Evolutionary conservation across 2,797 vertebrate species (phyloP).

Genomic region (Spatula clypeata): DNA sequence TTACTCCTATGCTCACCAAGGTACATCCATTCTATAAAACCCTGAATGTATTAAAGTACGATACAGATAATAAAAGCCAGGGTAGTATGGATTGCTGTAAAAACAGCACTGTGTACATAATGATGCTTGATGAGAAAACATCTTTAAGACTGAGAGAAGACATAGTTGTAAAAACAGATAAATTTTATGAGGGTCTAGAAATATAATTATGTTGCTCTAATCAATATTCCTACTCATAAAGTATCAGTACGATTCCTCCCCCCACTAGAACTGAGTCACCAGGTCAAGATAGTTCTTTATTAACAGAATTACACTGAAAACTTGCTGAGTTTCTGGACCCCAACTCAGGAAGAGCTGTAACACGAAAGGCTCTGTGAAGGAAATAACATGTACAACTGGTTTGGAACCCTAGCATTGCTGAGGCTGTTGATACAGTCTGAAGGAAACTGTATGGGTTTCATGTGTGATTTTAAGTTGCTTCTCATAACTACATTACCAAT

Average conservation of each 20-base stretch:
- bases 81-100: neutral
- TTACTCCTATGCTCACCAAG: neutral
- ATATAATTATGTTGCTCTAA: neutral
- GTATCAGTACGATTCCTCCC: neutral
- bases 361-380: neutral
- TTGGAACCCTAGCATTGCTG: neutral
- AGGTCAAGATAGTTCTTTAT: neutral
- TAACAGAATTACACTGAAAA: neutral
- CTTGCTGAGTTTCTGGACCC: neutral
- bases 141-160: neutral
- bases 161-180: neutral
- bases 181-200: neutral
- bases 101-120: neutral
- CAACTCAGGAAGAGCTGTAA: neutral
- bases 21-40: neutral
- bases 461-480: neutral
- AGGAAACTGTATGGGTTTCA: neutral
- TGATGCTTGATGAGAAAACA: neutral
- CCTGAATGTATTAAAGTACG: neutral
- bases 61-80: neutral
- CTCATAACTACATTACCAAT: neutral
- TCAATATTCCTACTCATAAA: neutral
- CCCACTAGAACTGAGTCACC: neutral
- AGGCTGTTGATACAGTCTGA: neutral
- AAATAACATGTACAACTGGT: neutral